Percentiles rank a stretch among this genome's conserved stretches.
phyloP scores from a whole-genome alignment of 2,888 invertebrate species.

The Drosophila sordidula region DNA sequence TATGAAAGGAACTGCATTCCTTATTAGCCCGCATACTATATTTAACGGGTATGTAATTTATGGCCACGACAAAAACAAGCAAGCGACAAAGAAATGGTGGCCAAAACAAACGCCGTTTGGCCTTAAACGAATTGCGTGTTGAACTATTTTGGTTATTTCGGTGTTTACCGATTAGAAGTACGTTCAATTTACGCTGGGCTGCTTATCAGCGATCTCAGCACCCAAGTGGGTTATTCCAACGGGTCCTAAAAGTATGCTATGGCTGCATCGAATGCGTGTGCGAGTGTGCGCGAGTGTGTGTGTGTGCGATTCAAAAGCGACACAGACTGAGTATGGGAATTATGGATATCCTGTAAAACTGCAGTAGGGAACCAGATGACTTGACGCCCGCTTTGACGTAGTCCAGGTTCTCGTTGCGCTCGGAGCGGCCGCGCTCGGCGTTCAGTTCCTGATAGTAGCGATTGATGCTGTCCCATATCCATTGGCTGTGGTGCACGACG shows the following conservation, averaged over 20 bases:
- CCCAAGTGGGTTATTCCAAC: neutral
- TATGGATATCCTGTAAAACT: neutral
- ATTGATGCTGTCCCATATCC: slow-evolving; percentile 50
- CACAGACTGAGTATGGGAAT: neutral
- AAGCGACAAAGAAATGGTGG: neutral
- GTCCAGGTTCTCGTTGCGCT: too few species aligned
- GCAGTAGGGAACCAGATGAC: neutral
- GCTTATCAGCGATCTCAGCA: neutral
- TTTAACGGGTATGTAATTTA: slow-evolving; percentile 8
- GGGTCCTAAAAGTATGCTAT: slow-evolving; percentile 5
- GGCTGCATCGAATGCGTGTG: neutral
- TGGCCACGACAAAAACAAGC: slow-evolving; percentile 7
- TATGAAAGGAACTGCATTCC: neutral
- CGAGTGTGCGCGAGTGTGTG: neutral
- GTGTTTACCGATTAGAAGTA: neutral
- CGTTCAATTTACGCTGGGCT: neutral
- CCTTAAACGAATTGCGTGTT: slow-evolving; percentile 30
- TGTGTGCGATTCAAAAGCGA: too few species aligned
- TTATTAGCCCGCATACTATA: neutral
- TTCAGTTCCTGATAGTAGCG: neutral
- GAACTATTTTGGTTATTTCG: slow-evolving; percentile 12
- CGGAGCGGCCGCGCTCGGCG: too few species aligned
- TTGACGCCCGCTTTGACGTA: too few species aligned
- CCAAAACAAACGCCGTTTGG: neutral
- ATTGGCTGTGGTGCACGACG: slow-evolving; percentile 83